A percentile compares a stretch with the other conserved stretches of the same genome.
These are phyloP conservation scores for Pocillopora damicornis DNA, from an alignment of 64 coral and sea anemone species.

Conservation along the genomic window DNA sequence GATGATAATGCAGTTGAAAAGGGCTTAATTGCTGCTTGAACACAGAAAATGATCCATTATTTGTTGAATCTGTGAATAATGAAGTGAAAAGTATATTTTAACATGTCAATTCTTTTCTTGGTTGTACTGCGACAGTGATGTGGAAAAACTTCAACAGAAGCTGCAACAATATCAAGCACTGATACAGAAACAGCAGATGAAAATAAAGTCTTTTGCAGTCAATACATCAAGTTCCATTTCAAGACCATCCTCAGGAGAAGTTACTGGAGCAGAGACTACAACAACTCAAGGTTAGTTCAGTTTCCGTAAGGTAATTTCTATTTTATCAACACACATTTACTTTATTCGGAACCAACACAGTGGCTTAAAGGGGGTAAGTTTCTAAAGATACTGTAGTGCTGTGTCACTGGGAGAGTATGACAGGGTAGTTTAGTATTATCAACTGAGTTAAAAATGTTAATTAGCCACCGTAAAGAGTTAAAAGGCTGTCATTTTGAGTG, in stretches of 20 bases:
- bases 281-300: constrained; percentile 42
- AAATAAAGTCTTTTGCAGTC: constrained; percentile 38
- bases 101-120: not conserved
- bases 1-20: too few species aligned
- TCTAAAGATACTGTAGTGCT: too few species aligned
- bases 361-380: too few species aligned
- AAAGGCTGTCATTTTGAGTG: too few species aligned
- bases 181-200: constrained; percentile 83
- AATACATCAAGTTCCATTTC: constrained; percentile 13
- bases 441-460: too few species aligned
- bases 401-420: too few species aligned
- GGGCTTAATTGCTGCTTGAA: not conserved
- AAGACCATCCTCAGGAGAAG: constrained; percentile 31
- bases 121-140: constrained; percentile 46
- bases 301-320: too few species aligned
- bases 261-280: constrained; percentile 21
- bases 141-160: constrained; percentile 75
- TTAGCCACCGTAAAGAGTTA: too few species aligned
- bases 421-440: too few species aligned
- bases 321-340: too few species aligned
- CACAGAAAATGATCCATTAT: not conserved
- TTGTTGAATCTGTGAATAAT: too few species aligned
- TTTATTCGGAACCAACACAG: too few species aligned
- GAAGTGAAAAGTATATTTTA: not conserved
- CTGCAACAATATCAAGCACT: constrained; percentile 86